A percentile compares a stretch with the other conserved stretches of the same genome.
phyloP scores from a whole-genome alignment of 2,113 vertebrate genomes.

The Austrofundulus limnaeus region DNA sequence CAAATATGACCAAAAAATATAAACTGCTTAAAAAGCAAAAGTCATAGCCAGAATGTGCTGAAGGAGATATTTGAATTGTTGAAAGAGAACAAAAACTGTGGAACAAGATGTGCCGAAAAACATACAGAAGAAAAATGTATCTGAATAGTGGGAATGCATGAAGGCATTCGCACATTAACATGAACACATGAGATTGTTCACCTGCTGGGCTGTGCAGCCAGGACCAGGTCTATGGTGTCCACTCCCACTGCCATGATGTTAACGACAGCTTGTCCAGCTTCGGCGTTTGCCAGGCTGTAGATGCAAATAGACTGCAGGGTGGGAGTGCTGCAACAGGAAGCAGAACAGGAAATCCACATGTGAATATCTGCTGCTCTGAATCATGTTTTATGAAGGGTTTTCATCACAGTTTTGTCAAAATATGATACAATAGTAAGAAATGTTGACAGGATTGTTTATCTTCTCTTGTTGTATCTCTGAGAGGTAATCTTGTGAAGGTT shows the following conservation, averaged over 20 bases:
- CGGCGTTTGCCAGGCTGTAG: slow-evolving; percentile 94
- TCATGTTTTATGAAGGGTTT: neutral
- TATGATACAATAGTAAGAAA: neutral
- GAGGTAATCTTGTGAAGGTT: too few relatives aligned
- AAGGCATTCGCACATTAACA: too few relatives aligned
- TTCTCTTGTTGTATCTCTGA: too few relatives aligned
- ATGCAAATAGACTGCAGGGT: slow-evolving; percentile 94
- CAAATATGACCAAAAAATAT: too few relatives aligned
- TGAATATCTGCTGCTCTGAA: neutral
- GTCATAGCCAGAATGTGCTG: too few relatives aligned
- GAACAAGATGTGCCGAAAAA: too few relatives aligned
- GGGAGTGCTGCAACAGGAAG: slow-evolving; percentile 74
- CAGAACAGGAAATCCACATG: neutral
- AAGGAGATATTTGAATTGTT: too few relatives aligned
- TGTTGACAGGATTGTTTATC: neutral
- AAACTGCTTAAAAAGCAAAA: too few relatives aligned
- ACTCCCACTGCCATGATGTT: slow-evolving; percentile 98
- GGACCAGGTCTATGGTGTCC: slow-evolving; percentile 93
- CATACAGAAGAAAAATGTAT: too few relatives aligned
- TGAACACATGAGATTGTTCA: slow-evolving; percentile 46
- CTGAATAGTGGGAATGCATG: too few relatives aligned
- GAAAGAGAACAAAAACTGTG: too few relatives aligned
- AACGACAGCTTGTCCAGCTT: slow-evolving; percentile 94
- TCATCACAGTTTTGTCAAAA: neutral
- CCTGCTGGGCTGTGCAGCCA: slow-evolving; percentile 92